These are phyloP conservation scores for Sminthurides aquaticus DNA, from an alignment of 2,888 invertebrate genomes.

Conservation along the genomic window DNA sequence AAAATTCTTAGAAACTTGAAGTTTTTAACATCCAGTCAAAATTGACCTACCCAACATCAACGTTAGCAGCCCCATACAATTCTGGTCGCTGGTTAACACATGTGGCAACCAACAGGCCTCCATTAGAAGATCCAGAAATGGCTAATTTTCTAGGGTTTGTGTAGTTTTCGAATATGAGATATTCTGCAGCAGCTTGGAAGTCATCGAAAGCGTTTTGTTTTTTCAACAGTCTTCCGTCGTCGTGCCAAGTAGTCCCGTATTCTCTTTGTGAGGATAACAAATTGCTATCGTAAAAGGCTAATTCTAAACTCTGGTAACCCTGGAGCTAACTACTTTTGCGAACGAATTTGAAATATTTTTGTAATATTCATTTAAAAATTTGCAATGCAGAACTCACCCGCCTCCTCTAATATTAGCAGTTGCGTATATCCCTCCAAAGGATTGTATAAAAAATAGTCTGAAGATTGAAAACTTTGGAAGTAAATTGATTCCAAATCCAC, in stretches of 20 bases:
- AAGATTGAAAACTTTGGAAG: slow-evolving; percentile 83
- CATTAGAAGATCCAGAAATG: slow-evolving; percentile 93
- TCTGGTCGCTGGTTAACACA: slow-evolving; percentile 92
- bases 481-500: slow-evolving; percentile 65
- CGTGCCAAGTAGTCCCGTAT: slow-evolving; percentile 96
- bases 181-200: slow-evolving; percentile 86
- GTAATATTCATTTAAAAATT: no score
- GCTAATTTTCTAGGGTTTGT: slow-evolving; percentile 66
- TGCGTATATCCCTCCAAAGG: slow-evolving; percentile 79
- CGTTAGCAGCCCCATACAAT: slow-evolving; percentile 82
- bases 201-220: slow-evolving; percentile 98
- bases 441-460: slow-evolving; percentile 80
- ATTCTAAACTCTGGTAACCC: not conserved
- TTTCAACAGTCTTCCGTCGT: slow-evolving; percentile 77
- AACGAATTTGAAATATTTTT: no score
- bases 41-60: slow-evolving; percentile 79
- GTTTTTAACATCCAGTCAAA: no score
- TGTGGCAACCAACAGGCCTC: slow-evolving; percentile 89
- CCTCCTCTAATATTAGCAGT: slow-evolving; percentile 93
- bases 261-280: no score
- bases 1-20: not conserved
- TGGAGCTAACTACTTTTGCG: not conserved
- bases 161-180: slow-evolving; percentile 71
- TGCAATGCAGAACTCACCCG: slow-evolving; percentile 57
- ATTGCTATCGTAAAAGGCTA: no score